Conservation (phyloP, 2,888 invertebrate genomes). For the Pasiphila rectangulata region DNA sequence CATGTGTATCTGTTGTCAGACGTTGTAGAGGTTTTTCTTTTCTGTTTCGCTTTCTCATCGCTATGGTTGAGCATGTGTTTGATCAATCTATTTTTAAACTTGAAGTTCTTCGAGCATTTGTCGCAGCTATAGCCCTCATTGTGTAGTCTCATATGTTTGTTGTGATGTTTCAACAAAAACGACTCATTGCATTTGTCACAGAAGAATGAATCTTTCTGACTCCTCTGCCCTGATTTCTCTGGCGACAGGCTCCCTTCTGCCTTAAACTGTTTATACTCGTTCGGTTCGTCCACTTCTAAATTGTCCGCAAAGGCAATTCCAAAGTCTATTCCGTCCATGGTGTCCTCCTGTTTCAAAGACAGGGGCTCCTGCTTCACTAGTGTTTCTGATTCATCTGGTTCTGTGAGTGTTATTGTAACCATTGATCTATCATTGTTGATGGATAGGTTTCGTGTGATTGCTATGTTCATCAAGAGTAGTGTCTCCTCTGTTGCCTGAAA, state of each 20-base stretch:
- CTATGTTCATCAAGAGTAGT: background rate
- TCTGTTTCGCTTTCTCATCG: background rate
- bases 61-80: background rate
- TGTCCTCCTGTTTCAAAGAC: background rate
- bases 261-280: background rate
- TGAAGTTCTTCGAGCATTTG: background rate
- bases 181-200: background rate
- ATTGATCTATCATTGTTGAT: background rate
- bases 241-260: no score
- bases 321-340: background rate
- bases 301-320: background rate
- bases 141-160: background rate
- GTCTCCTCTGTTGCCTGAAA: constrained; percentile 2
- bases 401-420: background rate
- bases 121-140: background rate
- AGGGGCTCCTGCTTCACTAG: background rate
- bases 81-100: background rate
- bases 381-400: background rate
- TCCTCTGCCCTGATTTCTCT: no score
- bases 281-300: background rate
- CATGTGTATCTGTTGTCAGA: constrained; percentile 4
- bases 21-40: background rate
- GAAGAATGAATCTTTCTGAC: background rate
- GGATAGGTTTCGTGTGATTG: background rate
- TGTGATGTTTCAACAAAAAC: background rate